Base-by-base conservation (phyloP, 2,888 invertebrate species). In the Steinernema hermaphroditum region DNA sequence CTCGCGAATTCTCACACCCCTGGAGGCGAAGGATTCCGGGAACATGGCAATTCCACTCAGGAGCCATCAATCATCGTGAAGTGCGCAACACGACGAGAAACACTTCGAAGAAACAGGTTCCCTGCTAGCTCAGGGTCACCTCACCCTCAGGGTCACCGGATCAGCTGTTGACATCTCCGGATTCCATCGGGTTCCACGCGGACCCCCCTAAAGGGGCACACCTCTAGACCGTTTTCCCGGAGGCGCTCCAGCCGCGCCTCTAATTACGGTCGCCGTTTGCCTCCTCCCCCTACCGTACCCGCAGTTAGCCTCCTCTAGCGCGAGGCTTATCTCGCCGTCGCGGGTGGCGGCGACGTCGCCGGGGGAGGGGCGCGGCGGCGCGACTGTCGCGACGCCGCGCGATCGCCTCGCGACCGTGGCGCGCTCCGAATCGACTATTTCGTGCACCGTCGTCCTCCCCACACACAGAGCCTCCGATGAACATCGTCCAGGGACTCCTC, bases 401-500 rank as follows among this genome's bases (percentile, higher is more conserved):
- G 54, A 54, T 27, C 16, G 27, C 22, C 19, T 6, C 62, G 62
- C 32, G 9, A 29, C 62, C 29, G 62, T 32, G n/a, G n/a, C n/a
- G n/a, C 32, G 62, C 62, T 32, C 6, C 32, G 32, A 32, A 62
- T 62, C 62, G 62, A 62, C 62, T 62, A 34, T 62, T 62, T 62
- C 62, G 62, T 62, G 62, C 62, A 32, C 62, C 50, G 27, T 32
- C 62, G 54, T 62, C 62, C 62, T 12, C 62, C 29, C 2, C 62
- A 12, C 32, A 29, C 62, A n/a, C 32, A 62, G 34, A 2, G 4
- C 9, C 54, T 62, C 29, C 62, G 62, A 85, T 85, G 85, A 85
- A 85, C 75, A 80, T 86, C 69, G 79, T 85, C 57, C 81, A 82
- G 75, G 80, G 81, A 54, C 77, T 86, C 49, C 78, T 85, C 41